Conservation (phyloP, 2,797 vertebrate species). For the Sebastes ruberrimus region DNA sequence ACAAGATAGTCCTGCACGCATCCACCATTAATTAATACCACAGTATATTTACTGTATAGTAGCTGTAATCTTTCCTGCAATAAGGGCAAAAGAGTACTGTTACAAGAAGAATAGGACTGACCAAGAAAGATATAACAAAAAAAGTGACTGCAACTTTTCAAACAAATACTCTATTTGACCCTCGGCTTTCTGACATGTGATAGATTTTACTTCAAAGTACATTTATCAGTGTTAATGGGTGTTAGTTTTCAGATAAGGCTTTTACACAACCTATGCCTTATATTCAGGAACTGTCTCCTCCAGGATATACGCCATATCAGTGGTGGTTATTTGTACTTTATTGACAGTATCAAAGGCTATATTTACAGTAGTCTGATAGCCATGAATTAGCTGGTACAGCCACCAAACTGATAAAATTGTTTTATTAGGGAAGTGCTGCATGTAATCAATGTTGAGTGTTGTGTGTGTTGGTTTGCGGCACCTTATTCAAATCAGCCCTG, state of each 20-base stretch:
- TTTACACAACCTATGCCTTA: not conserved
- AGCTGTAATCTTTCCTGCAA: not conserved
- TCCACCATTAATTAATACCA: not conserved
- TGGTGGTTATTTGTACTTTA: conserved; percentile 1
- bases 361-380: conserved; percentile 37
- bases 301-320: conserved; percentile 11
- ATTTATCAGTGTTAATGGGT: not conserved
- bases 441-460: not conserved
- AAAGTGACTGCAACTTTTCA: not conserved
- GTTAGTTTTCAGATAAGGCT: conserved; percentile 1
- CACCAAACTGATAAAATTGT: conserved; percentile 17
- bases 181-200: not conserved
- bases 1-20: not conserved
- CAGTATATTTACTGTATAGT: not conserved
- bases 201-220: not conserved
- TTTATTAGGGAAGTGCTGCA: not conserved
- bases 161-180: not conserved
- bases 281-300: not conserved
- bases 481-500: conserved; percentile 26
- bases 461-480: not conserved
- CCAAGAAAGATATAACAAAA: not conserved
- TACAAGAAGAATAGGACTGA: not conserved
- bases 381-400: conserved; percentile 1
- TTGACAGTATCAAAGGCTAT: conserved; percentile 25
- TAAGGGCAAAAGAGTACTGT: not conserved